Evolutionary conservation across 2,888 invertebrate species (phyloP).

Genomic region (Melinopterus prodromus): DNA sequence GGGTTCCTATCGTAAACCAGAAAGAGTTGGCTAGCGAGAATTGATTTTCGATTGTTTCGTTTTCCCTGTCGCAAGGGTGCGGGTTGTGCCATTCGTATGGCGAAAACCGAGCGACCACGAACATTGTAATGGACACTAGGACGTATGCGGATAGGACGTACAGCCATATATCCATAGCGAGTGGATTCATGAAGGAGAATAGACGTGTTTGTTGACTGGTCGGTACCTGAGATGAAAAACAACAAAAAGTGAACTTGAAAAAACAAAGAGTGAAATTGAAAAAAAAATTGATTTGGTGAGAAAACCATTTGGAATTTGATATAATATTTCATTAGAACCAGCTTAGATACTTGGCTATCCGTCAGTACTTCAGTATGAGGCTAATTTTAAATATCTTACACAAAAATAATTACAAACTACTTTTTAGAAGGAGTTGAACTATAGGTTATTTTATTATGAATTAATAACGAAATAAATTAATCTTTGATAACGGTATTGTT

Average conservation of each 20-base stretch:
- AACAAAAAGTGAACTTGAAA: background rate
- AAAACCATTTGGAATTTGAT: too few relatives aligned
- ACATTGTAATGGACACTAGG: constrained; percentile 91
- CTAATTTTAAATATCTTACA: too few relatives aligned
- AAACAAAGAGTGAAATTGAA: background rate
- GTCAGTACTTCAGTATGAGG: too few relatives aligned
- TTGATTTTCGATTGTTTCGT: constrained; percentile 91
- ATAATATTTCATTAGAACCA: too few relatives aligned
- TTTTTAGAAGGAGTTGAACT: too few relatives aligned
- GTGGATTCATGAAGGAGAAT: constrained; percentile 96
- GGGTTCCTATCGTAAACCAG: constrained; percentile 96
- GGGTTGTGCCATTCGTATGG: constrained; percentile 95
- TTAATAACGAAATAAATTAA: too few relatives aligned
- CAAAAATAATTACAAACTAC: too few relatives aligned
- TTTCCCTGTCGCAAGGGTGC: constrained; percentile 81
- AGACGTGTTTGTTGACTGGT: constrained; percentile 86
- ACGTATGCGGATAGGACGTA: constrained; percentile 94
- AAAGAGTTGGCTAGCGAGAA: constrained; percentile 94
- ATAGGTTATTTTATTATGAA: too few relatives aligned
- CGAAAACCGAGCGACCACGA: constrained; percentile 95
- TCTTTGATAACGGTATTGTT: too few relatives aligned
- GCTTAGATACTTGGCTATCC: too few relatives aligned
- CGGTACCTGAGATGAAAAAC: constrained; percentile 72
- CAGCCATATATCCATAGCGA: constrained; percentile 97
- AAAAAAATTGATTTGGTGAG: background rate